Evolutionary conservation across 1,140 invertebrate genomes (phyloP).

Genomic region (Drosophila bocki): DNA sequence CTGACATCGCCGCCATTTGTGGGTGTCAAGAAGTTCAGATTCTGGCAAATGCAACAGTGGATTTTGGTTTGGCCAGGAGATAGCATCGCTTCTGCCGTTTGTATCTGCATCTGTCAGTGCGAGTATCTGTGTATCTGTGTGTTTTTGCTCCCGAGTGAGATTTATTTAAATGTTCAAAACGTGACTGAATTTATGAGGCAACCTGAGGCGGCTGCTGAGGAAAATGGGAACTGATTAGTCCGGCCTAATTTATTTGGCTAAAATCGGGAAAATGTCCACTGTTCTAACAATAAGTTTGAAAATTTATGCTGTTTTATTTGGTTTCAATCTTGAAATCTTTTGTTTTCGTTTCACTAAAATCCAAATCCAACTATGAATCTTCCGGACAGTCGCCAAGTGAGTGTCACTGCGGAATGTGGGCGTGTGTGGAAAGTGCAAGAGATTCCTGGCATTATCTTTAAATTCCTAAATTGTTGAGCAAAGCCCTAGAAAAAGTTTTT

Average conservation of each 20-base stretch:
- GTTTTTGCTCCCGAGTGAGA: slow-evolving; percentile 27
- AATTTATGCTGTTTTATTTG: slow-evolving; percentile 76
- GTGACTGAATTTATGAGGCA: slow-evolving; percentile 82
- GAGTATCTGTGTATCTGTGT: slow-evolving; percentile 7
- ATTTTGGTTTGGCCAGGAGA: slow-evolving; percentile 76
- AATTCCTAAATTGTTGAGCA: slow-evolving; percentile 30
- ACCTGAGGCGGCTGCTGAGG: slow-evolving; percentile 41
- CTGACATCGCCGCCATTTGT: slow-evolving; percentile 67
- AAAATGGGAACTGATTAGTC: slow-evolving; percentile 73
- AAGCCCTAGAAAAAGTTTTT: not conserved
- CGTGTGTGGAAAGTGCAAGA: slow-evolving; percentile 25
- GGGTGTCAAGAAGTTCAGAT: slow-evolving; percentile 77
- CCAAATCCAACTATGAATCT: slow-evolving; percentile 33
- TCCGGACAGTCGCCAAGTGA: slow-evolving; percentile 19
- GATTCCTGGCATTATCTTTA: slow-evolving; percentile 20
- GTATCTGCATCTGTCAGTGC: slow-evolving; percentile 8
- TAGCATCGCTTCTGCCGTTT: slow-evolving; percentile 52
- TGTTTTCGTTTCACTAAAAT: slow-evolving; percentile 50
- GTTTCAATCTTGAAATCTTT: slow-evolving; percentile 50
- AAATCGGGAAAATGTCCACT: slow-evolving; percentile 6
- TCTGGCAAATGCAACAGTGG: slow-evolving; percentile 73
- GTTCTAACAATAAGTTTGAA: slow-evolving; percentile 19
- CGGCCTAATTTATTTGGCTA: slow-evolving; percentile 44
- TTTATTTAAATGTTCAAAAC: slow-evolving; percentile 81
- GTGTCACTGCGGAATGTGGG: slow-evolving; percentile 32